A percentile compares a stretch with the other conserved stretches of the same genome.
These are phyloP conservation scores for Spea bombifrons DNA, from an alignment of 2,113 vertebrate species.

Conservation along the genomic window DNA sequence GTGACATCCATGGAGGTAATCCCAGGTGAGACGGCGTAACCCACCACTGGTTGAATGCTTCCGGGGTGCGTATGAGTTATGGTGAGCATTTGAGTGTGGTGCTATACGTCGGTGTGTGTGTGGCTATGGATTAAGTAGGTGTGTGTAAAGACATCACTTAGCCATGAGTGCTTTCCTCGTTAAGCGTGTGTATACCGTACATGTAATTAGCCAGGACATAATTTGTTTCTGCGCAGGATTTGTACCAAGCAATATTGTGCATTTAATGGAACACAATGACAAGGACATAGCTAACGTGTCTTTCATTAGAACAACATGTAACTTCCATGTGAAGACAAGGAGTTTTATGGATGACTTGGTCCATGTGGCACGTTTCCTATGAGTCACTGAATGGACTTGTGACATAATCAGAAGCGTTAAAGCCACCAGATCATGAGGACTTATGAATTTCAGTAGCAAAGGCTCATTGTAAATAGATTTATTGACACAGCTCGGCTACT, in stretches of 20 bases:
- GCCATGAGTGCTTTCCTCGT: too few species aligned
- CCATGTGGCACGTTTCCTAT: conserved; percentile 1
- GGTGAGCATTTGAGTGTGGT: too few species aligned
- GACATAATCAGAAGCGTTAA: conserved; percentile 5
- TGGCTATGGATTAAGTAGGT: too few species aligned
- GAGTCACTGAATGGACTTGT: neutral
- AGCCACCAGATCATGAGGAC: neutral
- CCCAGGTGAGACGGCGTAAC: too few species aligned
- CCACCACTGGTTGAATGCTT: too few species aligned
- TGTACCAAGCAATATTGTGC: neutral
- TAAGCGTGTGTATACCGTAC: too few species aligned
- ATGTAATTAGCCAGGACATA: too few species aligned
- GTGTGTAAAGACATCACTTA: too few species aligned
- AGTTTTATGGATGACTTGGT: neutral
- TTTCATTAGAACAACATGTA: conserved; percentile 15
- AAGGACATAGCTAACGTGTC: neutral
- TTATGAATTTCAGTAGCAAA: neutral
- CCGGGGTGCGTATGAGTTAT: too few species aligned
- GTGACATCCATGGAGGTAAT: too few species aligned
- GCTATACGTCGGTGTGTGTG: too few species aligned
- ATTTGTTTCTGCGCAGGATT: neutral
- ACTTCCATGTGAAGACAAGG: neutral
- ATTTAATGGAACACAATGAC: conserved; percentile 4
- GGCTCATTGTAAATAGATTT: conserved; percentile 3
- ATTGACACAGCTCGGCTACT: conserved; percentile 6